Base-by-base conservation (phyloP, 1,140 invertebrate species). In the Apis florea region DNA sequence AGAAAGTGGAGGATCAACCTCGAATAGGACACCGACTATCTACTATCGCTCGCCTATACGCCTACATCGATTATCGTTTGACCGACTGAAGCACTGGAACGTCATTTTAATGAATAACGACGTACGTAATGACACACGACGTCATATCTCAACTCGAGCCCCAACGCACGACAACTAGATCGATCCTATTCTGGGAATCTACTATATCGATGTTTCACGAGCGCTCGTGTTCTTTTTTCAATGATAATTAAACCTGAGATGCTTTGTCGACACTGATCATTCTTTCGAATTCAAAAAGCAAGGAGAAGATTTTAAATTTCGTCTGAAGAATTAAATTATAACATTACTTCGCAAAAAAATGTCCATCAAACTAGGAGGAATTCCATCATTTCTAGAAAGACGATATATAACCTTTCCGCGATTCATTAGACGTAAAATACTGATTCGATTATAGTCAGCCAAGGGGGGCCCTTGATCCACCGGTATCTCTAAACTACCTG, bases 91-190 rank as follows among this genome's bases (percentile, higher is more conserved):
- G 88, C 87, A 85, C 83, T 72, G 79, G 85, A 85, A 90, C 88
- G 89, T 82, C 75, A 68, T 84, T 87, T 88, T 91, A 91, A 91
- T 91, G 89, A 90, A 90, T 91, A 90, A 87, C 84, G 84, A 85
- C 84, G 86, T 85, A 81, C 75, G 84, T 86, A 90, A 88, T 86
- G 87, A 87, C 85, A 89, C 78, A 85, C 82, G 79, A 89, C 86
- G 88, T 90, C 84, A 87, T 87, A 87, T 88, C 83, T 74, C 71
- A 70, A 76, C 67, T 59, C 49, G 40, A 53, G 53, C 53, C 56
- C 69, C 84, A 40, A 73, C 54, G 64, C 69, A 75, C 85, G 53
- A 72, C 73, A 82, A 58, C 59, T 66, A 73, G 73, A 87, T 87
- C 85, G 73, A 87, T 82, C 75, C 76, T 70, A 76, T 84, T 75